Evolutionary conservation across 2,888 invertebrate species (phyloP), one percentile per base, ranked within the genome.

Genomic region (Troglohyphantes excavatus): DNA sequence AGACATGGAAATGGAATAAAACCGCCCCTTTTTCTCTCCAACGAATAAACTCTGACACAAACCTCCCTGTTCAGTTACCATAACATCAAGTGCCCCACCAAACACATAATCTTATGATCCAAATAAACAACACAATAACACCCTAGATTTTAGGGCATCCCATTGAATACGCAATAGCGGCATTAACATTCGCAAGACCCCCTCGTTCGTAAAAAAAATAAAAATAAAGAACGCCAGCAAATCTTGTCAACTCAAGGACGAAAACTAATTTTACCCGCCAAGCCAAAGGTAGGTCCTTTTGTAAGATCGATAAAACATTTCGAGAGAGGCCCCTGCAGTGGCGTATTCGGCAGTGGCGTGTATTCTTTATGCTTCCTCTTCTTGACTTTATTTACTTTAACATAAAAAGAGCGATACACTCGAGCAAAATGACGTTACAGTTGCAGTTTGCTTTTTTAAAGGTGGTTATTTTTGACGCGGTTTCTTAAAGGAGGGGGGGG

Each of bases 311-410:
- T 53, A 53, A 13, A 53, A 53, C 53, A 53, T 53, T 53, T 53
- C 17, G n/a, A 53, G 17, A 53, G 53, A n/a, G 53, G 17, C n/a
- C n/a, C n/a, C 13, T 53, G 53, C 53, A 17, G 53, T n/a, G n/a
- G 53, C 17, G n/a, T 53, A 17, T 53, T 53, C n/a, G 39, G 39
- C 13, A 39, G 39, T 7, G 39, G 39, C 9, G 39, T 39, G 39
- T 39, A 39, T 39, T 39, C 53, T 53, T 53, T 53, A 53, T 53
- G 5, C 53, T n/a, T 17, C n/a, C 53, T 17, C 53, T 53, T 53
- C 53, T n/a, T n/a, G n/a, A 53, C 53, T 53, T 53, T 53, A 53
- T 53, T 53, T 53, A 53, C 53, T 53, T 53, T 53, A 53, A n/a
- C 53, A 53, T 53, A 53, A 53, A 53, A 53, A 53, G 53, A 53